A percentile compares a stretch with the other conserved stretches of the same genome.
These are phyloP conservation scores for Hermodice carunculata DNA, from an alignment of 2,888 invertebrate genomes.

Conservation along the genomic window DNA sequence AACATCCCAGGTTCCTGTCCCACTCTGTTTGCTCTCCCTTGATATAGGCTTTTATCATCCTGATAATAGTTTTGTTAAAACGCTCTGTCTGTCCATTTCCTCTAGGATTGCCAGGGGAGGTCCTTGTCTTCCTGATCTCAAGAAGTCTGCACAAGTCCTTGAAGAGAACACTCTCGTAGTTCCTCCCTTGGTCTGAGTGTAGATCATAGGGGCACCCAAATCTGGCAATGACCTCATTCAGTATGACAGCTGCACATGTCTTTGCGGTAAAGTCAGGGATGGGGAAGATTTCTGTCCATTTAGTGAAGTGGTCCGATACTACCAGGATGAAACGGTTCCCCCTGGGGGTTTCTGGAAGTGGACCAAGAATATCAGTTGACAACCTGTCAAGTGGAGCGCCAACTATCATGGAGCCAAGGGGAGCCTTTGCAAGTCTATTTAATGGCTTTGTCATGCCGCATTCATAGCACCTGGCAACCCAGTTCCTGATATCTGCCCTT, in stretches of 20 bases:
- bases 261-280: neutral
- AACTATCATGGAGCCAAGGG: neutral
- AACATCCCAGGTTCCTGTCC: too few species aligned
- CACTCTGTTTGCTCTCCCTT: too few species aligned
- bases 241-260: neutral
- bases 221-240: neutral
- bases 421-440: neutral
- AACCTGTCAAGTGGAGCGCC: neutral
- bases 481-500: too few species aligned
- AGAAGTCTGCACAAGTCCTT: neutral
- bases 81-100: too few species aligned
- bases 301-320: slow-evolving; percentile 1
- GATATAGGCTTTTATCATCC: too few species aligned
- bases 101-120: neutral
- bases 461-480: too few species aligned
- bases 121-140: neutral
- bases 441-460: too few species aligned
- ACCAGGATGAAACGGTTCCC: slow-evolving; percentile 4
- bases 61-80: too few species aligned
- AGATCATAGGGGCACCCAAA: slow-evolving; percentile 1
- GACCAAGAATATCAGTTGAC: neutral
- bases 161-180: neutral
- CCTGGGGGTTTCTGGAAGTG: too few species aligned
- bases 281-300: neutral
- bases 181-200: slow-evolving; percentile 8